Evolutionary conservation across 2,888 invertebrate genomes (phyloP).

Genomic region (Acronicta aceris): DNA sequence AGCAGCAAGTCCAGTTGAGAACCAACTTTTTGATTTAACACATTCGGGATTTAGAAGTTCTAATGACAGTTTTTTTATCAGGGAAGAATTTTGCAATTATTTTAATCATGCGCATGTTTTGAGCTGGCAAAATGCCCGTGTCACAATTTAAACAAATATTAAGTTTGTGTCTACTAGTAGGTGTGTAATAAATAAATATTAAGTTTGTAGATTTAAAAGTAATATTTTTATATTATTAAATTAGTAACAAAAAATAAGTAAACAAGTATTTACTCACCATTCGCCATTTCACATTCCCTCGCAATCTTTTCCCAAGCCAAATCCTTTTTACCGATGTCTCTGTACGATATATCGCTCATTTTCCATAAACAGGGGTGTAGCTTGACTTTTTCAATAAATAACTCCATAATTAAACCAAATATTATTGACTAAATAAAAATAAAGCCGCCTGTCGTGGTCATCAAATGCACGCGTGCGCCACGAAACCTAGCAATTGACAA

Average conservation of each 20-base stretch:
- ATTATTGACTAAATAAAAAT: constrained; percentile 20
- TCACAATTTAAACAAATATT: constrained; percentile 14
- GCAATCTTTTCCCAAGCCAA: constrained; percentile 53
- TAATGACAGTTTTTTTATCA: constrained; percentile 30
- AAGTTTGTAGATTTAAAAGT: constrained; percentile 22
- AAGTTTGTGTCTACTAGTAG: constrained; percentile 6
- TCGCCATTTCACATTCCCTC: constrained; percentile 48
- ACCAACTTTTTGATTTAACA: constrained; percentile 28
- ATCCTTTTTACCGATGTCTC: constrained; percentile 49
- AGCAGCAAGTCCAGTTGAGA: constrained; percentile 33
- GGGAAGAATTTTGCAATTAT: constrained; percentile 30
- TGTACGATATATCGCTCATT: constrained; percentile 32
- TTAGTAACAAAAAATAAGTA: constrained; percentile 13
- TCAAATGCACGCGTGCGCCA: constrained; percentile 24
- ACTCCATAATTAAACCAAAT: constrained; percentile 47
- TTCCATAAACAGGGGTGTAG: constrained; percentile 54
- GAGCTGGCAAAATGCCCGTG: constrained; percentile 26
- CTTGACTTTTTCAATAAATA: constrained; percentile 53
- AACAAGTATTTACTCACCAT: constrained; percentile 44
- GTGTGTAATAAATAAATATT: constrained; percentile 22
- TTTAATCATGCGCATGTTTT: constrained; percentile 25
- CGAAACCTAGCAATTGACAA: constrained; percentile 20
- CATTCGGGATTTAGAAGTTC: constrained; percentile 35
- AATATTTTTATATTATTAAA: constrained; percentile 16
- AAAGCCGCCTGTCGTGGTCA: constrained; percentile 26